Evolutionary conservation across 2,888 invertebrate species (phyloP).

Genomic region (Hoplodrina blanda): DNA sequence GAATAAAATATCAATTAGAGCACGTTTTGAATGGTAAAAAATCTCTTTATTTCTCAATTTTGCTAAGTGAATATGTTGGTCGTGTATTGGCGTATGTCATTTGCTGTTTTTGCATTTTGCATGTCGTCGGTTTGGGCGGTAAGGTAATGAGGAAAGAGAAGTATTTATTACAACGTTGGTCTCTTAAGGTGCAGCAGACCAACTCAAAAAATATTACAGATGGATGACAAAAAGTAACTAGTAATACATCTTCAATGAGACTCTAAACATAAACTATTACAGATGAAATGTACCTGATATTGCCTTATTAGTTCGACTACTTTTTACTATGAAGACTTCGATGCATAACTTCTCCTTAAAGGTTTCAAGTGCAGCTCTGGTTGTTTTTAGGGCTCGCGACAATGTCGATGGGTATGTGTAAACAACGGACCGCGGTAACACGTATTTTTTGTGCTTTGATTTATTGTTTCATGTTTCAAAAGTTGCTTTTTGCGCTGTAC

Average conservation of each 20-base stretch:
- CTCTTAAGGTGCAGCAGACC: constrained; percentile 69
- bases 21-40: constrained; percentile 82
- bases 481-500: constrained; percentile 84
- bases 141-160: constrained; percentile 87
- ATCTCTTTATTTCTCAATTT: constrained; percentile 88
- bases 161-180: constrained; percentile 82
- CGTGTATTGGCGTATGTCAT: constrained; percentile 86
- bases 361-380: constrained; percentile 67
- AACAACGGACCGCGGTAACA: constrained; percentile 87
- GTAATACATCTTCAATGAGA: constrained; percentile 42
- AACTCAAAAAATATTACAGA: constrained; percentile 43
- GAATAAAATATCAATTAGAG: constrained; percentile 90
- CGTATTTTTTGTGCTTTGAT: constrained; percentile 88
- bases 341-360: constrained; percentile 76
- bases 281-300: constrained; percentile 55
- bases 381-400: constrained; percentile 81
- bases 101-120: constrained; percentile 84
- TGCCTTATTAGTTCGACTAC: constrained; percentile 52
- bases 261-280: constrained; percentile 57
- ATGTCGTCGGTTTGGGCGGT: constrained; percentile 86
- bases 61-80: constrained; percentile 83
- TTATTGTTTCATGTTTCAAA: constrained; percentile 88
- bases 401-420: constrained; percentile 84
- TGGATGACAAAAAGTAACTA: constrained; percentile 33
- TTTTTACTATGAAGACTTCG: constrained; percentile 48